These are phyloP conservation scores for Parazoanthus atlanticus DNA, from an alignment of 92 coral and sea anemone genomes.

Conservation along the genomic window DNA sequence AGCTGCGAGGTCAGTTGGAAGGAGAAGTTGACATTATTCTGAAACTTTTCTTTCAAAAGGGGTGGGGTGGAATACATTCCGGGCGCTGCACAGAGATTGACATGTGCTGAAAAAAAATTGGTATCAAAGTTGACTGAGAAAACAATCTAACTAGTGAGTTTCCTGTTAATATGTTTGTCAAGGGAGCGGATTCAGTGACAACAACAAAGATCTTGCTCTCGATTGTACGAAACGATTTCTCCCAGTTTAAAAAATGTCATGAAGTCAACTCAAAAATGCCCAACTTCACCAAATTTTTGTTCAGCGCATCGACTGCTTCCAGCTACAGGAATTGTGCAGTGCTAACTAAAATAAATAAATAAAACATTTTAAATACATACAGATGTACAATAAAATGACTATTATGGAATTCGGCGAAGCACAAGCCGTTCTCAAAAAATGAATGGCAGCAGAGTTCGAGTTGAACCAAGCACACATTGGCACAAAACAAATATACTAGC, in stretches of 20 bases:
- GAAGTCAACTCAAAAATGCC: not conserved
- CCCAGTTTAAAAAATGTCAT: not conserved
- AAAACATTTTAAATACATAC: not conserved
- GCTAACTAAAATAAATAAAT: not conserved
- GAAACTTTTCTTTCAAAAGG: conserved; percentile 26
- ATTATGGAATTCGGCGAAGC: conserved; percentile 16
- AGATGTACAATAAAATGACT: not conserved
- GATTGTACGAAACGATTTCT: not conserved
- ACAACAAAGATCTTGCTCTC: not conserved
- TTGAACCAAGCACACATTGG: conserved; percentile 30
- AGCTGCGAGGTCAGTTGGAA: conserved; percentile 9
- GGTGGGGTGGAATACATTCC: conserved; percentile 26
- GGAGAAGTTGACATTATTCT: not conserved
- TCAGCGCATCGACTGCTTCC: not conserved
- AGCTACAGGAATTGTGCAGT: not conserved
- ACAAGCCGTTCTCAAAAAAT: not conserved
- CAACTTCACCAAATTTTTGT: not conserved
- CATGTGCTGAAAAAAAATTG: conserved; percentile 31
- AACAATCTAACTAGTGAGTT: not conserved
- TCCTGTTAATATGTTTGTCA: conserved; percentile 12
- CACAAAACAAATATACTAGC: not conserved
- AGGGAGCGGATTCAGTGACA: conserved; percentile 24
- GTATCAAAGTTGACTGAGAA: not conserved
- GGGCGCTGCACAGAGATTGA: not conserved
- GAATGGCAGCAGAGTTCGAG: not conserved